Percentiles rank a stretch among this genome's conserved stretches.
Conservation (phyloP, 2,113 vertebrate species). For the Megaptera novaeangliae region DNA sequence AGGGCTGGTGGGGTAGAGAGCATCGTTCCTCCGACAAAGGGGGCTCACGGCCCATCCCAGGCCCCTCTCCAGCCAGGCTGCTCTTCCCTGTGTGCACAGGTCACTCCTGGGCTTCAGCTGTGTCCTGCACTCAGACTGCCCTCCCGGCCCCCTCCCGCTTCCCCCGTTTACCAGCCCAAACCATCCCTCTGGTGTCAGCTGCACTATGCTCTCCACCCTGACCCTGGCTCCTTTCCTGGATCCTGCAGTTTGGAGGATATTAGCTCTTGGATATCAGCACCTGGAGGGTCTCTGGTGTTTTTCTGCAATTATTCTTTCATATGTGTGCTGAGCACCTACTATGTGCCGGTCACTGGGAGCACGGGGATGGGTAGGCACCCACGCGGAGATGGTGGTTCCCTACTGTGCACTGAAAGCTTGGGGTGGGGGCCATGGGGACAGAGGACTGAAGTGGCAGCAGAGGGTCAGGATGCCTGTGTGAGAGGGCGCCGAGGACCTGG, state of each 20-base stretch:
- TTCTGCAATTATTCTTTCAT: neutral
- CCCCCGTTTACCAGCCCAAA: neutral
- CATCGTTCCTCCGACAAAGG: accelerated
- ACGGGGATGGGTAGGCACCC: accelerated
- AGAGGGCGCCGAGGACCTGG: neutral
- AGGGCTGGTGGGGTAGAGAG: neutral
- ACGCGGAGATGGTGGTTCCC: neutral
- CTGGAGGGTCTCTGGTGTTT: neutral
- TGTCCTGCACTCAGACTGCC: accelerated
- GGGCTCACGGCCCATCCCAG: accelerated
- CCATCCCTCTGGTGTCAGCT: neutral
- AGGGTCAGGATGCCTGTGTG: neutral
- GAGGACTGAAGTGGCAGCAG: no score
- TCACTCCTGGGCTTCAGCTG: neutral
- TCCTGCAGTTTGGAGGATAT: neutral
- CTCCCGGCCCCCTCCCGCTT: accelerated
- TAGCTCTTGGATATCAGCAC: no score
- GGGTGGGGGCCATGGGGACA: no score
- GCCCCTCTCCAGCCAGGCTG: accelerated
- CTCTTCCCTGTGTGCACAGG: neutral
- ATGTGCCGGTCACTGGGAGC: accelerated
- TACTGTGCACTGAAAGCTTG: accelerated
- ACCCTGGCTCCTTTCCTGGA: neutral
- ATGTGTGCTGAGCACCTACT: neutral
- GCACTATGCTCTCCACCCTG: accelerated